These are phyloP conservation scores for Sorex fumeus DNA, from an alignment of 2,113 vertebrate species.

Conservation along the genomic window DNA sequence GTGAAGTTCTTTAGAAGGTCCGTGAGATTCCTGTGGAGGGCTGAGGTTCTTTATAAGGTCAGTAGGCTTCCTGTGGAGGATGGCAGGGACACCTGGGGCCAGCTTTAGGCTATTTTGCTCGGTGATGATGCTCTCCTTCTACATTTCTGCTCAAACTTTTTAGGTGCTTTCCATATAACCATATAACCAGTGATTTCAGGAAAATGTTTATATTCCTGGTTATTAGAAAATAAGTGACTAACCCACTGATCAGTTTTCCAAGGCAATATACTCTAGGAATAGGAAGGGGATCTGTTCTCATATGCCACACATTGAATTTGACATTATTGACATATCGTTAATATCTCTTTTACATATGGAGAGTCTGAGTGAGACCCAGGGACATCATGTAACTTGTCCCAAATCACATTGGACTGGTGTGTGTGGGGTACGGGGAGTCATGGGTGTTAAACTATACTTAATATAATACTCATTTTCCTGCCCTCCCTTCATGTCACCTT, in stretches of 20 bases:
- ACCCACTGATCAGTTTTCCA: neutral
- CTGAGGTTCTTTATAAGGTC: no score
- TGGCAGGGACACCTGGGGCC: neutral
- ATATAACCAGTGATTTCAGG: neutral
- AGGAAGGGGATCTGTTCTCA: neutral
- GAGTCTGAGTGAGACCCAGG: neutral
- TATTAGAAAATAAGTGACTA: slow-evolving; percentile 25
- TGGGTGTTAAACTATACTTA: neutral
- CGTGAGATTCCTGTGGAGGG: no score
- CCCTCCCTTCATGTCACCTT: neutral
- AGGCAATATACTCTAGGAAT: neutral
- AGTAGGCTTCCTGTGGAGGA: neutral
- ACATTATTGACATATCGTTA: neutral
- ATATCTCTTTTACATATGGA: neutral
- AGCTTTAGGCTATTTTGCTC: slow-evolving; percentile 41
- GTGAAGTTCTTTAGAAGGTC: neutral
- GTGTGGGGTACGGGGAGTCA: neutral
- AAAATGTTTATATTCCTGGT: slow-evolving; percentile 43
- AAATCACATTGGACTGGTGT: slow-evolving; percentile 42
- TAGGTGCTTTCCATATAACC: neutral
- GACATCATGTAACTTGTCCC: slow-evolving; percentile 8
- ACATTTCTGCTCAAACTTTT: slow-evolving; percentile 19
- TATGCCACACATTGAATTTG: neutral
- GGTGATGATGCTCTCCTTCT: slow-evolving; percentile 34
- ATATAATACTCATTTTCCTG: neutral